Conservation (phyloP, 2,797 vertebrate genomes). For the Rhinatrema bivittatum region DNA sequence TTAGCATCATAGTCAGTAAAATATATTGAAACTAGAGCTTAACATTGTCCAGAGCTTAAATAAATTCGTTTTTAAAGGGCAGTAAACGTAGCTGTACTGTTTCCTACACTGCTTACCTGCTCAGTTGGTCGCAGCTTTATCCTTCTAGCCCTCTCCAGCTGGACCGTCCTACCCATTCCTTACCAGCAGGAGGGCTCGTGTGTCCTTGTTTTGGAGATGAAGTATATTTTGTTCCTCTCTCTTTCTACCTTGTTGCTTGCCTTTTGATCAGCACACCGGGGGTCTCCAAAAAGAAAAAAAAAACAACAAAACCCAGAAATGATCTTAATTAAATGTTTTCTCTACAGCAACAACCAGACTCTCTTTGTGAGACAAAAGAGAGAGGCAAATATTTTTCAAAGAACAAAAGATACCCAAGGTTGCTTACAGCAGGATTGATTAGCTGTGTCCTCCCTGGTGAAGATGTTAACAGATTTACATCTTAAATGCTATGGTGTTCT, state of each 20-base stretch:
- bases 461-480: conserved; percentile 42
- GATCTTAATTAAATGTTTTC: conserved; percentile 65
- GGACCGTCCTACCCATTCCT: conserved; percentile 17
- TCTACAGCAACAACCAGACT: conserved; percentile 34
- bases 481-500: conserved; percentile 17
- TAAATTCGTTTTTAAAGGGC: too few relatives aligned
- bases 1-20: too few relatives aligned
- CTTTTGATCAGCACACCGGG: conserved; percentile 34
- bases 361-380: conserved; percentile 54
- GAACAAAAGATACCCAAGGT: conserved; percentile 65
- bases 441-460: conserved; percentile 51
- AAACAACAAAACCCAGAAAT: conserved; percentile 61
- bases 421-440: conserved; percentile 52
- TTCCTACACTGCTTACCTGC: background rate
- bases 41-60: too few relatives aligned
- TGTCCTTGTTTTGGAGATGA: conserved; percentile 21
- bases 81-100: too few relatives aligned
- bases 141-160: background rate
- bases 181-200: conserved; percentile 13
- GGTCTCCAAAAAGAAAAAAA: too few relatives aligned
- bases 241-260: conserved; percentile 13
- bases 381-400: conserved; percentile 78
- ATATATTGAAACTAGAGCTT: too few relatives aligned
- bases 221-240: conserved; percentile 31
- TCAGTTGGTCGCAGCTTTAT: background rate